A percentile compares a stretch with the other conserved stretches of the same genome.
Evolutionary conservation across 2,888 invertebrate species (phyloP).

Genomic region (Heteromyza rotundicornis): DNA sequence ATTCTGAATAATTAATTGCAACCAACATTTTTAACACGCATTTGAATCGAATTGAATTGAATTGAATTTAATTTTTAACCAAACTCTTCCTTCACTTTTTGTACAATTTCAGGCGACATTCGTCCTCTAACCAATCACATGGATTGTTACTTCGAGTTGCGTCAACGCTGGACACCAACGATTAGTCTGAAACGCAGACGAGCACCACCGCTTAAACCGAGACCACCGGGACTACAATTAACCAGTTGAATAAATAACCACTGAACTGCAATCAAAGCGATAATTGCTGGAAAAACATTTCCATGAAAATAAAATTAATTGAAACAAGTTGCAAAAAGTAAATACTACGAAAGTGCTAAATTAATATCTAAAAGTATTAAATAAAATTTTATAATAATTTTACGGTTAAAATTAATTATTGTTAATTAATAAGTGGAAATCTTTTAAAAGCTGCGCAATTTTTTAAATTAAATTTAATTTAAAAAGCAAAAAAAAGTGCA

Average conservation of each 20-base stretch:
- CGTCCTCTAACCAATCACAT: slow-evolving; percentile 39
- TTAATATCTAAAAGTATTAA: slow-evolving; percentile 13
- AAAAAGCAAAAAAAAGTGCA: slow-evolving; percentile 32
- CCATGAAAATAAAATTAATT: too few species aligned
- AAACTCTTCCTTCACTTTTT: not conserved
- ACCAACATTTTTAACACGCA: not conserved
- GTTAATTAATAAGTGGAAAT: slow-evolving; percentile 10
- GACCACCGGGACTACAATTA: slow-evolving; percentile 47
- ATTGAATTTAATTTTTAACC: too few species aligned
- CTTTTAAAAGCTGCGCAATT: not conserved
- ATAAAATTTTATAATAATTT: slow-evolving; percentile 1
- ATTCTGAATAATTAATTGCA: not conserved
- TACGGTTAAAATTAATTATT: not conserved
- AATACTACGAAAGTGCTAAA: slow-evolving; percentile 23
- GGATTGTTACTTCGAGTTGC: slow-evolving; percentile 38
- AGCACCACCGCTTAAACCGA: slow-evolving; percentile 51
- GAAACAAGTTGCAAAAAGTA: not conserved
- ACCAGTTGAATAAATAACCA: slow-evolving; percentile 12
- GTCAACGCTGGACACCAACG: slow-evolving; percentile 43
- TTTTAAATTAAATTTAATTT: too few species aligned
- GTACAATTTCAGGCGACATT: slow-evolving; percentile 33
- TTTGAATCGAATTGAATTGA: too few species aligned
- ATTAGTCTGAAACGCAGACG: slow-evolving; percentile 48
- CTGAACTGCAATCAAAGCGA: slow-evolving; percentile 11
- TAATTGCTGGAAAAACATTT: slow-evolving; percentile 14